Evolutionary conservation across 1,140 invertebrate genomes (phyloP), one percentile per base, ranked within the genome.

Genomic region (Papilio dardanus): DNA sequence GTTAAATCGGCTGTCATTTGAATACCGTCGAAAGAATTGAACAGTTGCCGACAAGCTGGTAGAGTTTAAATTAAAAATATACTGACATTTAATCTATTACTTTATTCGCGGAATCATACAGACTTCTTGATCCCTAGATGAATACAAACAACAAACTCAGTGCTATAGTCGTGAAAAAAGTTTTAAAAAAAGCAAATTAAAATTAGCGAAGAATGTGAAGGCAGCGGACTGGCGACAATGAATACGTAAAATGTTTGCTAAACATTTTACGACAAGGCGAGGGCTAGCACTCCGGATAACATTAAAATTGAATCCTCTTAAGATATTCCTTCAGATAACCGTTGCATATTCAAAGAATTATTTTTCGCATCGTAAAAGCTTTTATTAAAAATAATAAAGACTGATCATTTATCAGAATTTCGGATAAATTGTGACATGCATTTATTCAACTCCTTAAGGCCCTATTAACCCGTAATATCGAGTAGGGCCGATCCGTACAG

Each of bases 201-300:
- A 81, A 82, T 71, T 79, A 77, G 76, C 65, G 65, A 71, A 76
- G 77, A 76, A 82, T 78, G 77, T 73, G 30, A 77, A 77, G 71
- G 67, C 77, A 37, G 30, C 71, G 66, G 28, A 66, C 50, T 67
- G n/a, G 73, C 58, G 74, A 75, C 74, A 78, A 80, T 75, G 76
- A 77, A 76, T 69, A 78, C 74, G 73, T 79, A 79, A 78, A 73
- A 35, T 78, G 76, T 79, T 78, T 77, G 75, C 67, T 77, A 73
- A 78, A 78, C 75, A 75, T 80, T 77, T 82, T 75, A 79, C 66
- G 74, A 69, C 74, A 73, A 68, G 16, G 46, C 40, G 21, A 76
- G 74, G 66, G 75, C 73, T 79, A 76, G n/a, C 76, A 54, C 67
- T 58, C 12, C 2, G 21, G 2, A 30, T 54, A 24, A 24, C 2